These are phyloP conservation scores for Andrena flavipes DNA, from an alignment of 2,888 invertebrate genomes.

Conservation along the genomic window DNA sequence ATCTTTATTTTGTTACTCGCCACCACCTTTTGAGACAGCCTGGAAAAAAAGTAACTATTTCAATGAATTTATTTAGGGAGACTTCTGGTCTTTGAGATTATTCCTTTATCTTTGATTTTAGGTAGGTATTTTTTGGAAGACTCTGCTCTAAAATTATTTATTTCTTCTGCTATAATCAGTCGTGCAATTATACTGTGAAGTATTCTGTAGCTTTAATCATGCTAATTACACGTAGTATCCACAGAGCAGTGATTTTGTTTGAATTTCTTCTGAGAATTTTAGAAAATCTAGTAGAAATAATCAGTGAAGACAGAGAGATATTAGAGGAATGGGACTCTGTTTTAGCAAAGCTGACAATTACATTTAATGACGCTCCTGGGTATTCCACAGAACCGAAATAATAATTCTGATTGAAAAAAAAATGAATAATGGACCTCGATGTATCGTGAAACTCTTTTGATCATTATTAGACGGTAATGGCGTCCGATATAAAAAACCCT, in stretches of 20 bases:
- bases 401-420: constrained; percentile 49
- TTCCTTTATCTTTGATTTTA: too few species aligned
- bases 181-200: too few species aligned
- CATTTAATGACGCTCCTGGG: constrained; percentile 47
- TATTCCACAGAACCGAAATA: constrained; percentile 41
- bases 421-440: constrained; percentile 43
- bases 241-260: background rate
- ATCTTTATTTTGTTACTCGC: background rate
- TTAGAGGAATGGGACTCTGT: constrained; percentile 24
- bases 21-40: background rate
- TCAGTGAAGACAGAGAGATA: background rate
- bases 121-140: too few species aligned
- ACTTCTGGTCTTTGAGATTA: too few species aligned
- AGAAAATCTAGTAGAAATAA: background rate
- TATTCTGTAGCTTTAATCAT: background rate
- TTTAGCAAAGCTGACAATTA: constrained; percentile 47
- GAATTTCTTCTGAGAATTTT: background rate
- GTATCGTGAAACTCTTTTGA: constrained; percentile 36
- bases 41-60: too few species aligned
- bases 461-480: constrained; percentile 32
- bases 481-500: constrained; percentile 27
- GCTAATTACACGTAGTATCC: background rate
- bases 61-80: too few species aligned
- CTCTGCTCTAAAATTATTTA: too few species aligned
- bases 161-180: too few species aligned